Evolutionary conservation across 2,888 invertebrate genomes (phyloP).

Genomic region (Saturnia japonica): DNA sequence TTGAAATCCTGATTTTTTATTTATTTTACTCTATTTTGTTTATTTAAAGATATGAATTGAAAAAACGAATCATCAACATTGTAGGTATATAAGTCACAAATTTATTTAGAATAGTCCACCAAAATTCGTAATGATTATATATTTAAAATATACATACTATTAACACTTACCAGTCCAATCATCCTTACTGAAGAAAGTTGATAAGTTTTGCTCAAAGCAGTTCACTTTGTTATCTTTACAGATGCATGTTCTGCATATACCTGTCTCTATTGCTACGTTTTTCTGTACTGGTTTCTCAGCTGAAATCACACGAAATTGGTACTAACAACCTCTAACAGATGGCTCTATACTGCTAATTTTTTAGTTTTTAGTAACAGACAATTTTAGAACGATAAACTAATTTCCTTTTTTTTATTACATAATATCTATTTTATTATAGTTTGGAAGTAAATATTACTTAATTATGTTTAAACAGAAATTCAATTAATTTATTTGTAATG

Average conservation of each 20-base stretch:
- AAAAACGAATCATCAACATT: too few species aligned
- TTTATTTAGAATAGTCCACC: not conserved
- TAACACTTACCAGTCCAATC: slow-evolving; percentile 78
- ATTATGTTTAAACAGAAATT: too few species aligned
- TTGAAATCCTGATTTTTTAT: too few species aligned
- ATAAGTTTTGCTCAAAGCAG: slow-evolving; percentile 76
- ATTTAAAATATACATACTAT: not conserved
- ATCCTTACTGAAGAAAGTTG: slow-evolving; percentile 72
- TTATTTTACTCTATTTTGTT: too few species aligned
- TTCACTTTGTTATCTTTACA: slow-evolving; percentile 78
- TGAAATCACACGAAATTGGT: slow-evolving; percentile 18
- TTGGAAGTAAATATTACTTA: too few species aligned
- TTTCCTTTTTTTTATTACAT: not conserved
- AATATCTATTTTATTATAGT: too few species aligned
- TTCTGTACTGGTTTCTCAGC: slow-evolving; percentile 27
- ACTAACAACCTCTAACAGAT: slow-evolving; percentile 35
- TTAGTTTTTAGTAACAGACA: not conserved
- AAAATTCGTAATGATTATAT: not conserved
- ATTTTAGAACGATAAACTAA: too few species aligned
- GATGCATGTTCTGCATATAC: slow-evolving; percentile 79
- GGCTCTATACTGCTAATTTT: not conserved
- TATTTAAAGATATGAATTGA: too few species aligned
- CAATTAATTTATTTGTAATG: too few species aligned
- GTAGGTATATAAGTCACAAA: too few species aligned
- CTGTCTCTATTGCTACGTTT: slow-evolving; percentile 47